Percentiles rank a stretch among this genome's conserved stretches.
Conservation (phyloP, 2,888 invertebrate genomes). For the Eupithecia pulchellata region DNA sequence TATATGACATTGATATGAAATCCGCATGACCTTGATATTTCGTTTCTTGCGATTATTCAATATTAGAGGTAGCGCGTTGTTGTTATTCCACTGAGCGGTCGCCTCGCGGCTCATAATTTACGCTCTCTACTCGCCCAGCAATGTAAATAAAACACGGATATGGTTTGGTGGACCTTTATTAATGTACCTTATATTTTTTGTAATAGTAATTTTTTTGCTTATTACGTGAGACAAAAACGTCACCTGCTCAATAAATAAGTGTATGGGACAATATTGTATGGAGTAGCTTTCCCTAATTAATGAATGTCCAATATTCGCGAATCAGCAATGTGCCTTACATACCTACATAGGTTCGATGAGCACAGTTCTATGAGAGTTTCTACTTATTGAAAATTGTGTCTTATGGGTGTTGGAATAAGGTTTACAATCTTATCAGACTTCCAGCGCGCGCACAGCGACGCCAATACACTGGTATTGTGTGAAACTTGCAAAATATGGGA, state of each 20-base stretch:
- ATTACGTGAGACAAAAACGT: not conserved
- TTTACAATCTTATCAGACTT: constrained; percentile 53
- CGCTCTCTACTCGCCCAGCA: constrained; percentile 72
- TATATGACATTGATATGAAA: constrained; percentile 85
- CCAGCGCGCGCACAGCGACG: constrained; percentile 54
- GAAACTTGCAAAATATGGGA: constrained; percentile 53
- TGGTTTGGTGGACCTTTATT: constrained; percentile 71
- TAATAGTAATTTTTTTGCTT: constrained; percentile 43
- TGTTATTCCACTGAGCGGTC: constrained; percentile 73
- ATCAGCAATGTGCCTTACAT: not conserved
- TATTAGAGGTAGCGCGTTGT: constrained; percentile 73
- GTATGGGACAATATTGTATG: constrained; percentile 26
- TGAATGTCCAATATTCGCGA: constrained; percentile 51
- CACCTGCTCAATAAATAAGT: not conserved
- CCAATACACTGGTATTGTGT: constrained; percentile 54
- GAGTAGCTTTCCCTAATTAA: constrained; percentile 39
- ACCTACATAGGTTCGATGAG: constrained; percentile 54
- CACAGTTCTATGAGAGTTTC: constrained; percentile 68
- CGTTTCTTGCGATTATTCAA: constrained; percentile 80
- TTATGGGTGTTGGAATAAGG: constrained; percentile 57
- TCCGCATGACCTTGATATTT: constrained; percentile 85
- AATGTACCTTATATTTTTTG: constrained; percentile 68
- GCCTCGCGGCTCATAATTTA: constrained; percentile 70
- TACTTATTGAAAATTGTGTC: constrained; percentile 58
- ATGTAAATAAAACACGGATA: constrained; percentile 81